Evolutionary conservation across 2,113 vertebrate genomes (phyloP).

Genomic region (Odocoileus hemionus): DNA sequence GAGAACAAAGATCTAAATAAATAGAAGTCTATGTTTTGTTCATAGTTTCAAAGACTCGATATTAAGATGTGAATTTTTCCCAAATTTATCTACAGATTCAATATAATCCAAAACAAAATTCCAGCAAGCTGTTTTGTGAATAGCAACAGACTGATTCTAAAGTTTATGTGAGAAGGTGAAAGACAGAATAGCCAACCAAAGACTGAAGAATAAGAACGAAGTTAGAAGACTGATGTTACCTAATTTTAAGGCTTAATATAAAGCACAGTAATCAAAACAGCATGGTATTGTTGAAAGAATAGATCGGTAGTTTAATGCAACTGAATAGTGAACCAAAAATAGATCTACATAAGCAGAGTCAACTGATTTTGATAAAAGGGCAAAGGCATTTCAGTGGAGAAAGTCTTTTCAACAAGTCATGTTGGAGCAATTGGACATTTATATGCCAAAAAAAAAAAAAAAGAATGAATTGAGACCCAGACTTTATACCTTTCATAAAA

Average conservation of each 20-base stretch:
- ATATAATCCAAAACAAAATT: not conserved
- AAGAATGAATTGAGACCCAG: not conserved
- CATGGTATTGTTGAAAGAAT: not conserved
- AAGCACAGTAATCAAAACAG: not conserved
- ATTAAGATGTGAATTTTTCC: not conserved
- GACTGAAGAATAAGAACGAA: not conserved
- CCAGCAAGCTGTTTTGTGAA: not conserved
- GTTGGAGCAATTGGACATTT: not conserved
- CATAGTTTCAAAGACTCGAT: not conserved
- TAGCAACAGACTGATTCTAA: not conserved
- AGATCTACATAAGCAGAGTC: not conserved
- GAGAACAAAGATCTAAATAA: not conserved
- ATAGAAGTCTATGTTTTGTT: not conserved
- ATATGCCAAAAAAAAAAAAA: not conserved
- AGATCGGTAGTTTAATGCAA: not conserved
- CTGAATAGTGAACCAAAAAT: not conserved
- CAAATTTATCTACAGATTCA: not conserved
- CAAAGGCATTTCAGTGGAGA: not conserved
- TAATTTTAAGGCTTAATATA: not conserved
- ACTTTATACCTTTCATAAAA: not conserved
- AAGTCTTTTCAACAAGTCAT: not conserved
- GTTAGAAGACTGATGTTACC: not conserved
- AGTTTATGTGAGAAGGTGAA: not conserved
- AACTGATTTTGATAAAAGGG: not conserved
- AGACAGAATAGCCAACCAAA: not conserved